Base-by-base conservation (phyloP, 2,797 vertebrate genomes). In the Pantherophis alleghaniensis region DNA sequence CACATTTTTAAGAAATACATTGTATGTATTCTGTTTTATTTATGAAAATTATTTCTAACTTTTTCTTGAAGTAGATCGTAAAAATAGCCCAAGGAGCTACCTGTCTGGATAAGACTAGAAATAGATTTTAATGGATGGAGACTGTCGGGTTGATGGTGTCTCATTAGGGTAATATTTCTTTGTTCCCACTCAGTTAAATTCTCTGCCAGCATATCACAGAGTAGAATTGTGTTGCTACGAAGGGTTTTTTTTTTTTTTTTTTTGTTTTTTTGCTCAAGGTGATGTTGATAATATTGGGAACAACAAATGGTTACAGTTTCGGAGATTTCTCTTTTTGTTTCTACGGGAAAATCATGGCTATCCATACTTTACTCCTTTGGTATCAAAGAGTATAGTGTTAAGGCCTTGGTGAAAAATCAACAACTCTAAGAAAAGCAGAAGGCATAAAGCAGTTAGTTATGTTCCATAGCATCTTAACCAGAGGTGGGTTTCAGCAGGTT, bases 111-210 rank as follows among this genome's bases (percentile, higher is more conserved):
- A 94, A 95, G 92, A 96, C 95, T 97, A 96, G 61, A 94, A 97
- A 95, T 93, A 95, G 96, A 94, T 95, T 96, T 95, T 96, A 91
- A 96, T 93, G 93, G 94, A 96, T 96, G 96, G 94, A 88, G 91
- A 74, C 93, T 96, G 97, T 96, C 95, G 91, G 28, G 88, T 90
- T 94, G 93, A 92, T 96, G 89, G 95, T 2, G 11, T 94, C 95
- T 95, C 95, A 94, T 96, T 95, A 93, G 91, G 93, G 93, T 51
- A 93, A 95, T 94, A 92, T 96, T 96, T 93, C 95, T 95, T 94
- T 95, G 93, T 95, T 94, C 90, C 91, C 92, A 91, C 93, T 96
- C 88, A 1, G 94, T 96, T 96, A 93, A 95, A 87, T 92, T 87
- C 69, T 90, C 92, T 92, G 93, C 94, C 94, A 37, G 86, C 90